Conservation (phyloP, 1,140 invertebrate species). For the Brachionus sp. region DNA sequence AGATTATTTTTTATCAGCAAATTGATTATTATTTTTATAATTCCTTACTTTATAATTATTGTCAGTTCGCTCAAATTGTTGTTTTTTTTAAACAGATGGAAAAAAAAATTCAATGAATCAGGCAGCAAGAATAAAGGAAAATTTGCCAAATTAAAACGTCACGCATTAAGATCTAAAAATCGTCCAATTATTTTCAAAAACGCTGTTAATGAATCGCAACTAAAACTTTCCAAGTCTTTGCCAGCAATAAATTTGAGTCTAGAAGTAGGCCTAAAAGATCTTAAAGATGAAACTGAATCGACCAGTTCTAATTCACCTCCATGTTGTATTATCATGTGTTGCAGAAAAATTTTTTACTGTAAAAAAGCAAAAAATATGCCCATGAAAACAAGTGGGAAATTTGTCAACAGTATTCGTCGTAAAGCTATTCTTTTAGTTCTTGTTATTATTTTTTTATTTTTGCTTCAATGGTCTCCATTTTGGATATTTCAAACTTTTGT, state of each 20-base stretch:
- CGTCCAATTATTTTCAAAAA: neutral
- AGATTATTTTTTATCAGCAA: conserved; percentile 35
- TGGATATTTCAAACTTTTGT: conserved; percentile 31
- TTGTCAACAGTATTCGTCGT: neutral
- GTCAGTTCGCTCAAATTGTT: conserved; percentile 17
- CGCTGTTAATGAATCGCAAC: neutral
- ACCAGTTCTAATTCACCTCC: neutral
- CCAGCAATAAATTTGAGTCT: neutral
- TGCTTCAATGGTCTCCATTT: conserved; percentile 40
- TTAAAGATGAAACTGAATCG: neutral
- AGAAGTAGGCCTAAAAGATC: neutral
- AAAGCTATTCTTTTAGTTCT: conserved; percentile 30
- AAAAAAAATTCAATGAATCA: neutral
- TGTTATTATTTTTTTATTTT: conserved; percentile 31
- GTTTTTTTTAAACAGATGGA: conserved; percentile 43
- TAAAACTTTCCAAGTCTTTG: neutral
- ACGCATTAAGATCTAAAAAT: neutral
- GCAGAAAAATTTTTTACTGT: neutral
- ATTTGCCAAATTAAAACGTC: neutral
- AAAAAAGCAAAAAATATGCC: neutral
- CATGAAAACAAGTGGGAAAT: conserved; percentile 1
- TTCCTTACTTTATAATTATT: conserved; percentile 22
- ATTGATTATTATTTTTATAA: conserved; percentile 20
- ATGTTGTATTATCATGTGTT: neutral
- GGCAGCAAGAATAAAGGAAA: neutral